Base-by-base conservation (phyloP, 2,797 vertebrate genomes). In the Amphiprion clarkii region DNA sequence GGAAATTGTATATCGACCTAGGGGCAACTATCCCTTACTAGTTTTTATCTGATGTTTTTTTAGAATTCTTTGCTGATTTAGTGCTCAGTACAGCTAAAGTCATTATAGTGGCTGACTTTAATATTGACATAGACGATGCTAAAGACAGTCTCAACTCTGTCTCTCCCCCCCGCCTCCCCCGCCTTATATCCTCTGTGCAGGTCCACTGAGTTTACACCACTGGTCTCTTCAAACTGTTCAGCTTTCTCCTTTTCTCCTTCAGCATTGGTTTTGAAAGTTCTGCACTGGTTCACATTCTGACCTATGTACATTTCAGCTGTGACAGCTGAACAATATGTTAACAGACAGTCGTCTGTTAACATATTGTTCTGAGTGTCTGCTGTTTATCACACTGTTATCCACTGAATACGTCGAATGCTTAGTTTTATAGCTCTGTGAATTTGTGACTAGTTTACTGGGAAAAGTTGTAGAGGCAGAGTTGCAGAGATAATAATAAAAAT, bases 381-480 rank as follows among this genome's bases (percentile, higher is more conserved):
- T 31, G 52, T 33, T 33, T n/a, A 53, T 64, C 42, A 51, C 31
- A 51, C 51, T 33, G 9, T 59, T 48, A 7, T 82, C 69, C 17
- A 44, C 49, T 3, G 46, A 67, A 54, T 77, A 61, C 0, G 78
- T 78, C n/a, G 61, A 63, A 27, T 71, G 82, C 67, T 91, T 80
- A 31, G 16, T 71, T 9, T 90, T 92, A 62, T 92, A 56, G 76
- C 74, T 87, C 48, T 89, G 74, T 54, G 85, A 84, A 25, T 85
- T 89, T 71, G 82, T 44, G 19, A 67, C 72, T 19, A 91, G 79
- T 42, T 89, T 90, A 27, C 90, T 87, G 25, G 87, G 88, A 33
- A 91, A 17, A 14, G 56, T 29, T 6, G 93, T 68, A 44, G 93
- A 85, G 79, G 92, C 95, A 5, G 95, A 88, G 73, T 95, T 91